Base-by-base conservation (phyloP, 1,140 invertebrate genomes). In the Sycophaga agraensis region DNA sequence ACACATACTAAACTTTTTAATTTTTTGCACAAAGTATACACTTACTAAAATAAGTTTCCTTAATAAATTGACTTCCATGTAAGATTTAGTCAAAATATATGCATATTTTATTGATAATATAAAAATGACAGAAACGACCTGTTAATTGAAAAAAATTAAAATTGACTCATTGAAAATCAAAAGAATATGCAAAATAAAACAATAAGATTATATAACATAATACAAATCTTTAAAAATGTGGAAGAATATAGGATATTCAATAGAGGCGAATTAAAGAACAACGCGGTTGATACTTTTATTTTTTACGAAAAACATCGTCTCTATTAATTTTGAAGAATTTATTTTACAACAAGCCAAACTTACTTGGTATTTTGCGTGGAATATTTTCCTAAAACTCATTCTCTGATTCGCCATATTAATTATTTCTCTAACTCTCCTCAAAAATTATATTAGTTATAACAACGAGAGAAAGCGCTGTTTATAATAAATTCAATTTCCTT, bases 1-100 rank as follows among this genome's bases (percentile, higher is more conserved):
- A 55, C 31, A 56, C 12, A 46, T 48, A 45, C 49, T 50, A 51
- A 59, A 59, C 43, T 62, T 51, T 59, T 14, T 37, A 28, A 55
- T 40, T 61, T n/a, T n/a, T 62, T 49, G 35, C 17, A 62, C 53
- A 56, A 62, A 62, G 59, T 56, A 56, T 56, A 62, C 53, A 62
- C 42, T 55, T 31, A 61, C 14, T 42, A 35, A 43, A 35, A 59
- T 51, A 59, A 53, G 55, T n/a, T 39, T 50, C 46, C 26, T 17
- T 1, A 46, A 42, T 1, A 12, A 21, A 21, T 55, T 61, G n/a
- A 35, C 5, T 42, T 42, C 34, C 14, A 14, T 37, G 17, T 56
- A 43, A 56, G 24, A 40, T 42, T 42, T 62, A 56, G 37, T 50
- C 37, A 62, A 56, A 55, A 21, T 37, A 16, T 60, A 45, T 16